phyloP scores from a whole-genome alignment of 2,113 vertebrate species.

The Hyperopisus bebe region DNA sequence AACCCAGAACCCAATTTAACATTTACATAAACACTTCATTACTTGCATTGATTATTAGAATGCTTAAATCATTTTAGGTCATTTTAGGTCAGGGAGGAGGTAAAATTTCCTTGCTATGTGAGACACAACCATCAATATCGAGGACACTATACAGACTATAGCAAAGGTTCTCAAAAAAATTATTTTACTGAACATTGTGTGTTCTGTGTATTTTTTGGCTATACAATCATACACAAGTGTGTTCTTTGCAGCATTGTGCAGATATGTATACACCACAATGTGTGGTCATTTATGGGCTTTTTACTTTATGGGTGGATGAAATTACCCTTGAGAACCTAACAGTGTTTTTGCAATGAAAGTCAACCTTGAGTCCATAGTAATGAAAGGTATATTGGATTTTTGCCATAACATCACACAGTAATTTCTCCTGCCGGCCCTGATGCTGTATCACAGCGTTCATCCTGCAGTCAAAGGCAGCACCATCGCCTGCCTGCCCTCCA shows the following conservation, averaged over 20 bases:
- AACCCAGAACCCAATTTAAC: slow-evolving; percentile 7
- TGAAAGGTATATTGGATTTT: background rate
- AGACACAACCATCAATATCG: background rate
- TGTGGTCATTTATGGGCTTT: background rate
- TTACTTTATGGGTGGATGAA: background rate
- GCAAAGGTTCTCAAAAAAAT: too few relatives aligned
- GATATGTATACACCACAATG: background rate
- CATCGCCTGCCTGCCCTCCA: background rate
- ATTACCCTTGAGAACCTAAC: background rate
- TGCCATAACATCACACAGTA: background rate
- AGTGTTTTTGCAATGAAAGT: background rate
- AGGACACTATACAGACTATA: too few relatives aligned
- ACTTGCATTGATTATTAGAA: background rate
- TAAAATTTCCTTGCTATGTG: background rate
- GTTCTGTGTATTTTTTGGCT: background rate
- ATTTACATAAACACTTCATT: slow-evolving; percentile 7
- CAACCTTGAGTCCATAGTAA: background rate
- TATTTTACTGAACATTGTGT: background rate
- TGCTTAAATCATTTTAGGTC: background rate
- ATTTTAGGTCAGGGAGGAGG: background rate
- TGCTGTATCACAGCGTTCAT: background rate
- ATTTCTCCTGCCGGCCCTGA: background rate
- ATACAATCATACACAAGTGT: background rate
- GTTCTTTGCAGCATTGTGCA: background rate
- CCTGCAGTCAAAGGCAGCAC: background rate